Base-by-base conservation (phyloP, 2,797 vertebrate genomes). In the Sebastiscus albofasciatus region DNA sequence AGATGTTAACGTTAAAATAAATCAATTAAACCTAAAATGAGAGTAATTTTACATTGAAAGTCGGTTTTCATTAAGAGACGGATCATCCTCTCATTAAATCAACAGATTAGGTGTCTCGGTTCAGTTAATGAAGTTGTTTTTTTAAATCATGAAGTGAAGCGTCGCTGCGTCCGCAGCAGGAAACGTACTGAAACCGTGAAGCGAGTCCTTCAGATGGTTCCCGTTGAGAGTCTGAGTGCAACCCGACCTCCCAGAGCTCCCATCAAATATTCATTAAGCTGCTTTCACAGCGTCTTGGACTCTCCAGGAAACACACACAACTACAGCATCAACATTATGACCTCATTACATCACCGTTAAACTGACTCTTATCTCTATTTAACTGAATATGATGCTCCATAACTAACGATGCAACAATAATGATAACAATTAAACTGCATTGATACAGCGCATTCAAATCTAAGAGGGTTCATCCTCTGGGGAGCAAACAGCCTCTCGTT, bases 181-280 rank as follows among this genome's bases (percentile, higher is more conserved):
- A 29, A 60, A 31, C 71, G 11, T 13, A 20, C 60, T 10, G 3
- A 36, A 39, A 31, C 36, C 9, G 14, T 27, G 65, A 55, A 12
- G 16, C 2, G 20, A 72, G 67, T 58, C 68, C 70, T 64, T 67
- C 60, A 55, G 11, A 49, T 3, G 56, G 5, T 22, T 65, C 39
- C 36, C 18, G 64, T 8, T 33, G 55, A 42, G 36, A n/a, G 31
- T 67, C 49, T 24, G 65, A 66, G 14, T 58, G 88, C 46, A 88
- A 90, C 84, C 64, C 26, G 83, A 89, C 70, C 80, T 80, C 80
- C 72, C 29, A 34, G 18, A 78, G 72, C 60, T 8, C 14, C 1
- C 84, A 90, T 91, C 65, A 90, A 91, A 85, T 85, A 90, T 91
- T 91, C 79, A 91, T 67, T 68, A 52, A 77, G 81, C 81, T 81